A percentile compares a stretch with the other conserved stretches of the same genome.
These are phyloP conservation scores for Coregonus clupeaformis DNA, from an alignment of 2,113 vertebrate species.

Conservation along the genomic window DNA sequence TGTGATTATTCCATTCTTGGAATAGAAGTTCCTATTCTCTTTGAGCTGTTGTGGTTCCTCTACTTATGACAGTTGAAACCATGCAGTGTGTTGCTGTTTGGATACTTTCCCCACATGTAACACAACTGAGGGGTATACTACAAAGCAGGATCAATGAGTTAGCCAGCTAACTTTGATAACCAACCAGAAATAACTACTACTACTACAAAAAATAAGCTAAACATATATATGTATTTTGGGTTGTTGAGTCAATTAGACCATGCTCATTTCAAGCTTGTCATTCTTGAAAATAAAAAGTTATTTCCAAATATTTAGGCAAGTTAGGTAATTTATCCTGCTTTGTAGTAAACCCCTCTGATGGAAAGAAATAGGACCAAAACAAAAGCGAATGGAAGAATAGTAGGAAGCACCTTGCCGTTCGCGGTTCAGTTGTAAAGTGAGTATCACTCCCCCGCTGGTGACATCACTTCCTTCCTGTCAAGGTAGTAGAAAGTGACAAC, in stretches of 20 bases:
- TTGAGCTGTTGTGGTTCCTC: neutral
- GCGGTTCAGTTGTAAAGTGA: slow-evolving; percentile 52
- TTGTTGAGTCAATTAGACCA: no score
- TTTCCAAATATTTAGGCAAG: no score
- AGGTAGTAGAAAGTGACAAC: slow-evolving; percentile 29
- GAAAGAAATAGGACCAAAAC: slow-evolving; percentile 8
- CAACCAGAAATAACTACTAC: neutral
- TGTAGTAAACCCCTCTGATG: neutral
- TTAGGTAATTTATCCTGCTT: no score
- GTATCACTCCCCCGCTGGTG: slow-evolving; percentile 27
- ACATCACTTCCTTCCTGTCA: slow-evolving; percentile 51
- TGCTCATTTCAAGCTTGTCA: no score
- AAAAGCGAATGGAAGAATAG: slow-evolving; percentile 44
- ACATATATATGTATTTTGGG: no score
- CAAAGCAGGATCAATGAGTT: neutral
- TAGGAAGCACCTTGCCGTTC: slow-evolving; percentile 53
- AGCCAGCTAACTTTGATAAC: neutral
- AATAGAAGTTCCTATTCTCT: neutral
- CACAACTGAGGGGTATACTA: neutral
- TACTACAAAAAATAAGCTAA: no score
- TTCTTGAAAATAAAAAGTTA: no score
- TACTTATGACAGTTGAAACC: neutral
- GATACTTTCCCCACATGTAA: neutral
- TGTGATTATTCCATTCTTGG: neutral
- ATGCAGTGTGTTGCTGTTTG: neutral